A percentile compares a stretch with the other conserved stretches of the same genome.
Evolutionary conservation across 2,888 invertebrate species (phyloP).

Genomic region (Drosophila ezoana): DNA sequence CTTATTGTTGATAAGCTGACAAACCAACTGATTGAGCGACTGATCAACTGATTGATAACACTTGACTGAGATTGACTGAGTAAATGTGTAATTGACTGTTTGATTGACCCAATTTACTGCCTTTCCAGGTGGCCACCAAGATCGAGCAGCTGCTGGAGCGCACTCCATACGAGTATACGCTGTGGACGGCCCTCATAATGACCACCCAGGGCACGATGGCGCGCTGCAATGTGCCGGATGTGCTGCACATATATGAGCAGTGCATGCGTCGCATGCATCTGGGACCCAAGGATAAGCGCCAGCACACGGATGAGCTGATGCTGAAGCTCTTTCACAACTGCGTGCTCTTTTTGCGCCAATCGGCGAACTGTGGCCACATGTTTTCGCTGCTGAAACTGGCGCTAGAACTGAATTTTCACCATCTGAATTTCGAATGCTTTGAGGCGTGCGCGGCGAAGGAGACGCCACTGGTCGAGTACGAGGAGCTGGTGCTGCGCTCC

Average conservation of each 20-base stretch:
- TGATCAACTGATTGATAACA: background rate
- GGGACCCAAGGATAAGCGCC: constrained; percentile 41
- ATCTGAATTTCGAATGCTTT: constrained; percentile 82
- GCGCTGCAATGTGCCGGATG: constrained; percentile 87
- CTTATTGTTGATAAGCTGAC: background rate
- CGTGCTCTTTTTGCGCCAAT: constrained; percentile 88
- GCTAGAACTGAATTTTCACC: constrained; percentile 88
- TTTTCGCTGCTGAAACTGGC: constrained; percentile 90
- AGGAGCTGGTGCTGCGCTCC: constrained; percentile 87
- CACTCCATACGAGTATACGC: constrained; percentile 80
- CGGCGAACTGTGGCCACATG: constrained; percentile 91
- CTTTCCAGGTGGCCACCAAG: constrained; percentile 85
- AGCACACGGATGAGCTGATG: constrained; percentile 75
- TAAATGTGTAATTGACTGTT: too few relatives aligned
- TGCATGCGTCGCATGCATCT: constrained; percentile 84
- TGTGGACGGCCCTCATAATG: constrained; percentile 83
- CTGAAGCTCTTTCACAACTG: constrained; percentile 86
- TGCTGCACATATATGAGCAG: constrained; percentile 86
- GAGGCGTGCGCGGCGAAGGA: constrained; percentile 78
- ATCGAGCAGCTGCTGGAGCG: constrained; percentile 72
- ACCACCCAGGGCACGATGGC: constrained; percentile 87
- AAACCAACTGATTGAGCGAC: background rate
- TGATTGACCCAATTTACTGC: background rate
- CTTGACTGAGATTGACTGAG: background rate
- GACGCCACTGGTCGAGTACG: constrained; percentile 86